These are phyloP conservation scores for Oncopeltus fasciatus DNA, from an alignment of 1,140 invertebrate genomes.

Conservation along the genomic window DNA sequence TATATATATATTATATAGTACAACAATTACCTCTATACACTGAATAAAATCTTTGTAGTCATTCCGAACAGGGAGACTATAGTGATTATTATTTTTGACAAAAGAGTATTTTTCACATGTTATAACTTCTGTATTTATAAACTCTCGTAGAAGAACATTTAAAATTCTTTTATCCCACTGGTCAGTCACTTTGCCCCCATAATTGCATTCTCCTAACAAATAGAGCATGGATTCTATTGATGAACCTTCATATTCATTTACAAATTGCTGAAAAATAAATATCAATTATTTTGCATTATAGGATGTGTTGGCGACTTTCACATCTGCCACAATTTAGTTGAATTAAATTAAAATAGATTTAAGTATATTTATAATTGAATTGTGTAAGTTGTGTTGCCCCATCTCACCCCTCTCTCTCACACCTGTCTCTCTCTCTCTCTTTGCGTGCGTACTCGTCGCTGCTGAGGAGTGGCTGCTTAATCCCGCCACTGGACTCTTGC, in stretches of 20 bases:
- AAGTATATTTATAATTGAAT: too few relatives aligned
- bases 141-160: constrained; percentile 64
- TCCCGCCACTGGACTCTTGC: too few relatives aligned
- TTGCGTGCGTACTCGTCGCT: too few relatives aligned
- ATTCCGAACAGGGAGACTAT: constrained; percentile 45
- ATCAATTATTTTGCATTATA: too few relatives aligned
- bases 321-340: too few relatives aligned
- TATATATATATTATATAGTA: too few relatives aligned
- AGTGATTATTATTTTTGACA: constrained; percentile 26
- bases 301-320: too few relatives aligned
- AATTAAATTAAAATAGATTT: too few relatives aligned
- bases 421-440: too few relatives aligned
- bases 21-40: constrained; percentile 48
- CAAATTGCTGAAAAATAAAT: constrained; percentile 27
- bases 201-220: constrained; percentile 88
- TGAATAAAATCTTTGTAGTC: constrained; percentile 54
- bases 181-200: constrained; percentile 89
- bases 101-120: constrained; percentile 39
- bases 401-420: too few relatives aligned
- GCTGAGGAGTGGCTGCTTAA: too few relatives aligned
- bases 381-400: too few relatives aligned
- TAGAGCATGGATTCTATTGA: constrained; percentile 80
- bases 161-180: constrained; percentile 79
- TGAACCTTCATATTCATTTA: constrained; percentile 35
- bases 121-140: constrained; percentile 56